Evolutionary conservation across 2,888 invertebrate genomes (phyloP).

Genomic region (Drosophila anomalata): DNA sequence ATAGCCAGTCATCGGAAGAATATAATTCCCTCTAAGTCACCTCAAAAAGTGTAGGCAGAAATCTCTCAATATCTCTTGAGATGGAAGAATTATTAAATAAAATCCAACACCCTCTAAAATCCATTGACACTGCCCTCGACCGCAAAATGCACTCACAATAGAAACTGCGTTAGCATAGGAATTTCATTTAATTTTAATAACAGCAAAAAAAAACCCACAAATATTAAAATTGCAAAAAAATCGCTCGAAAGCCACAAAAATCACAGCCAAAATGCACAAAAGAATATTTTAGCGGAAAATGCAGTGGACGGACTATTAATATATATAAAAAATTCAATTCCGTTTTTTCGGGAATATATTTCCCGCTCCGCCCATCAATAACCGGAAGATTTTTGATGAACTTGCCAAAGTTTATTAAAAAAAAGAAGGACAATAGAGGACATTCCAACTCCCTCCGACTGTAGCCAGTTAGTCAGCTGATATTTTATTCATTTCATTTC

Average conservation of each 20-base stretch:
- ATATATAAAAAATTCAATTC: slow-evolving; percentile 34
- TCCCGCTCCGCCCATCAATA: slow-evolving; percentile 21
- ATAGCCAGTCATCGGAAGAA: no score
- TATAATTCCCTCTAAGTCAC: no score
- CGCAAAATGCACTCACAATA: slow-evolving; percentile 4
- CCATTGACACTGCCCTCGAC: not conserved
- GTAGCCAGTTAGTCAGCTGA: slow-evolving; percentile 34
- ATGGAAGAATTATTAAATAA: not conserved
- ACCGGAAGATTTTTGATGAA: slow-evolving; percentile 41
- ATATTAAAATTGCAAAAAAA: slow-evolving; percentile 16
- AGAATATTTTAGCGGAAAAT: slow-evolving; percentile 42
- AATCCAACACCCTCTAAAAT: not conserved
- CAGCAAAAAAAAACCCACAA: not conserved
- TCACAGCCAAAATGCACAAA: slow-evolving; percentile 37
- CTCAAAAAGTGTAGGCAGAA: no score
- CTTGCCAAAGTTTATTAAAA: slow-evolving; percentile 38
- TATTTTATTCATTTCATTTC: slow-evolving; percentile 51
- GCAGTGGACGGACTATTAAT: slow-evolving; percentile 23
- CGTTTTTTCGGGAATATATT: slow-evolving; percentile 19
- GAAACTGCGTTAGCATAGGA: slow-evolving; percentile 6
- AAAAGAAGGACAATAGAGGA: slow-evolving; percentile 9
- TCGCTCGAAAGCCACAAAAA: slow-evolving; percentile 17
- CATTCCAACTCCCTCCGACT: slow-evolving; percentile 2
- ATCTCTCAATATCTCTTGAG: no score
- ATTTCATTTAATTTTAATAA: slow-evolving; percentile 21